A percentile compares a stretch with the other conserved stretches of the same genome.
phyloP scores from a whole-genome alignment of 1,140 invertebrate species.

The Scaptomyza pallida region DNA sequence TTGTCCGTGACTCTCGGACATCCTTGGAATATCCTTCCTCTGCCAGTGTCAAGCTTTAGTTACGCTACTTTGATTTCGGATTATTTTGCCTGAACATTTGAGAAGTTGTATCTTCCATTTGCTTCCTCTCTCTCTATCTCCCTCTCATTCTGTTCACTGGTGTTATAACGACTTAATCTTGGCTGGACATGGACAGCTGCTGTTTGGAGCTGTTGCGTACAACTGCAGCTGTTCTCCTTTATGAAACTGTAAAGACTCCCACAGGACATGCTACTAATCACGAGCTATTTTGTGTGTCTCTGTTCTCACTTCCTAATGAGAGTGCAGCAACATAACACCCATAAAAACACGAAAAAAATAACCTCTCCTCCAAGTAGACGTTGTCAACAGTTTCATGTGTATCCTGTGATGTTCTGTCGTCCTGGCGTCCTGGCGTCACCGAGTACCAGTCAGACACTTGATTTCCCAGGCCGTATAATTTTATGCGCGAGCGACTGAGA shows the following conservation, averaged over 20 bases:
- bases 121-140: too few relatives aligned
- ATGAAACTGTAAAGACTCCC: conserved; percentile 60
- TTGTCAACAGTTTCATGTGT: conserved; percentile 25
- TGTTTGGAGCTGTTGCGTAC: conserved; percentile 24
- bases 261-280: conserved; percentile 71
- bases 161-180: conserved; percentile 60
- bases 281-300: conserved; percentile 42
- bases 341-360: conserved; percentile 34
- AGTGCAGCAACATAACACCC: conserved; percentile 69
- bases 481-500: conserved; percentile 52
- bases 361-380: neutral
- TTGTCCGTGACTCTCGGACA: conserved; percentile 53
- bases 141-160: neutral
- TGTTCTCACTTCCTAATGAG: conserved; percentile 80
- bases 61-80: conserved; percentile 75
- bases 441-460: conserved; percentile 69
- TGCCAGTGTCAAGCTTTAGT: conserved; percentile 63
- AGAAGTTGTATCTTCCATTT: neutral
- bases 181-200: conserved; percentile 40
- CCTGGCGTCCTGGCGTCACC: conserved; percentile 60
- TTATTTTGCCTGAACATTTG: conserved; percentile 32
- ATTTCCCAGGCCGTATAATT: conserved; percentile 72
- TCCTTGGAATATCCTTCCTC: conserved; percentile 43
- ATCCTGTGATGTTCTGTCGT: conserved; percentile 15
- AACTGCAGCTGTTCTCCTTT: conserved; percentile 54